Conservation (phyloP, 2,113 vertebrate species). For the Psittacara wagleri region DNA sequence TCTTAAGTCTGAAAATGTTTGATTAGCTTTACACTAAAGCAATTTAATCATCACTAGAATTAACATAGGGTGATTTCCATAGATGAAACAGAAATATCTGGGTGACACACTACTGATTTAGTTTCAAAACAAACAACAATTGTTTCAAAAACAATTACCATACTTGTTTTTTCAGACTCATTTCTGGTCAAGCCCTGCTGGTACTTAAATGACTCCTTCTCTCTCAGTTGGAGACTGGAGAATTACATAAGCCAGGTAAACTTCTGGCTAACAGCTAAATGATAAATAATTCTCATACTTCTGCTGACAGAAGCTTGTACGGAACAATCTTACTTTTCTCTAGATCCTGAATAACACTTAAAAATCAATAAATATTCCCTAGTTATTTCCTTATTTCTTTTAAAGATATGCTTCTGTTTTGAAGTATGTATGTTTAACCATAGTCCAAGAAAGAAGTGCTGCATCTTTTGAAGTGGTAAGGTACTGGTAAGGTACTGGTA, state of each 20-base stretch:
- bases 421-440: background rate
- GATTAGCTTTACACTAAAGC: background rate
- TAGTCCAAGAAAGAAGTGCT: rapidly evolving
- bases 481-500: background rate
- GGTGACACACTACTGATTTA: background rate
- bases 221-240: background rate
- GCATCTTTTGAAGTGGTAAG: background rate
- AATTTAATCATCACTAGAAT: background rate
- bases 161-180: background rate
- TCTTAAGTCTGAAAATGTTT: background rate
- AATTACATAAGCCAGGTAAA: background rate
- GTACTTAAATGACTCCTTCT: background rate
- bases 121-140: background rate
- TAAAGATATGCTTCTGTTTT: background rate
- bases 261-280: background rate
- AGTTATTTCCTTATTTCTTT: background rate
- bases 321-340: background rate
- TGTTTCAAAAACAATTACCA: background rate
- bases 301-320: background rate
- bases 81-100: background rate
- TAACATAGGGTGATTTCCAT: background rate
- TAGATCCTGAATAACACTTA: background rate
- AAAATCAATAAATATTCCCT: background rate
- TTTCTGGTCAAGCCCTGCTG: background rate
- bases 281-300: background rate